Evolutionary conservation across 2,888 invertebrate species (phyloP).

Genomic region (Steinernema hermaphroditum): DNA sequence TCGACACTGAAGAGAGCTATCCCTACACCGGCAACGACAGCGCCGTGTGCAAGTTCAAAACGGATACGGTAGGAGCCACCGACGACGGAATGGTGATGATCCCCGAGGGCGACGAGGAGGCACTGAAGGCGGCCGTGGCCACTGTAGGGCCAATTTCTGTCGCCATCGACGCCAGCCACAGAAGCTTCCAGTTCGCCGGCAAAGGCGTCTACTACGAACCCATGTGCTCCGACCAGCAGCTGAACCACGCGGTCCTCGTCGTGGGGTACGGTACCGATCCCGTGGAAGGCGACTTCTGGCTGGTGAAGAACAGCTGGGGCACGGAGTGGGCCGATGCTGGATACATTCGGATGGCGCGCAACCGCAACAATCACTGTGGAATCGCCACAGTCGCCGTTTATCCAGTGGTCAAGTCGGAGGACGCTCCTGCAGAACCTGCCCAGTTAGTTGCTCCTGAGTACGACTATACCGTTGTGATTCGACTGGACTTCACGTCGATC

Average conservation of each 20-base stretch:
- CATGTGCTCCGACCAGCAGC: background rate
- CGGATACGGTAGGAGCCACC: constrained; percentile 54
- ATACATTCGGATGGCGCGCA: constrained; percentile 78
- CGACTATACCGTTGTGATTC: no score
- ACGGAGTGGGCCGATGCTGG: constrained; percentile 69
- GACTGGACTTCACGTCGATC: no score
- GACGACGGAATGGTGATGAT: background rate
- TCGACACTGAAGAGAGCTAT: constrained; percentile 84
- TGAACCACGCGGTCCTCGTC: constrained; percentile 3
- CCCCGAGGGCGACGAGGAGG: background rate
- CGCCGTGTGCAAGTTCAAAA: constrained; percentile 62
- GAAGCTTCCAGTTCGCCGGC: constrained; percentile 58
- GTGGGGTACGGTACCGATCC: constrained; percentile 10
- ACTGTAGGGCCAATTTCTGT: constrained; percentile 38
- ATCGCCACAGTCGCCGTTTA: constrained; percentile 84
- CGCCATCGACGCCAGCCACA: constrained; percentile 66
- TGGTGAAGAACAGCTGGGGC: constrained; percentile 7
- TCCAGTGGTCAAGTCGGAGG: no score
- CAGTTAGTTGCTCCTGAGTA: no score
- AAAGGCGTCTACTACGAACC: background rate
- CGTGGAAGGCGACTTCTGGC: background rate
- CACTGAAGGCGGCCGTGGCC: constrained; percentile 6
- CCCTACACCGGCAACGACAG: no score
- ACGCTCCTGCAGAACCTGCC: no score
- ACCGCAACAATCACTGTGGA: constrained; percentile 81